phyloP scores from a whole-genome alignment of 2,113 vertebrate species.

The Puffinus mauretanicus region DNA sequence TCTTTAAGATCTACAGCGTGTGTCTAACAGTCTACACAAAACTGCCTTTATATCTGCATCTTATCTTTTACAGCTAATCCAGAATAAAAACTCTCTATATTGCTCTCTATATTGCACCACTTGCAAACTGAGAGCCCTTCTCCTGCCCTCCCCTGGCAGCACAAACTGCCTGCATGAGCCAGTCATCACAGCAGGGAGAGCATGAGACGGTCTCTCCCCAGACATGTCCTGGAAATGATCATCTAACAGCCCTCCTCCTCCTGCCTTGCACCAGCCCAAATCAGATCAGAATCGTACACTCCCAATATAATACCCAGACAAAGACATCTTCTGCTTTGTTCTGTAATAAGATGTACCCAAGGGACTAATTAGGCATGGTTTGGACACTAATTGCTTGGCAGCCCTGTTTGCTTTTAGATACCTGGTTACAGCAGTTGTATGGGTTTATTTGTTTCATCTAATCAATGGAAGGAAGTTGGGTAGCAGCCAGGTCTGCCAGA shows the following conservation, averaged over 20 bases:
- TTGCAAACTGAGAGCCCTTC: neutral
- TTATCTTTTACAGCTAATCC: neutral
- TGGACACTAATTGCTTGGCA: neutral
- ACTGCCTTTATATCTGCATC: neutral
- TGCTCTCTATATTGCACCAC: rapidly evolving
- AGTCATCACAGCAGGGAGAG: neutral
- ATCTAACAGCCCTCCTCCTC: neutral
- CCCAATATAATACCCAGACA: neutral
- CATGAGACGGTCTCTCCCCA: neutral
- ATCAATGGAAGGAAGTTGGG: neutral
- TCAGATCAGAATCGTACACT: neutral
- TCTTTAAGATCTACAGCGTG: neutral
- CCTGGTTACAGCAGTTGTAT: neutral
- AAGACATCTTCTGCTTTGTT: neutral
- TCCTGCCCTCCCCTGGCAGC: neutral
- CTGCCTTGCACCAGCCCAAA: neutral
- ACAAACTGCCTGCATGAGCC: neutral
- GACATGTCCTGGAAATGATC: neutral
- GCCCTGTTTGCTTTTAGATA: neutral
- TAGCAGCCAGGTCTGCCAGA: neutral
- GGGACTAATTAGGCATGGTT: neutral
- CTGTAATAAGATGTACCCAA: neutral
- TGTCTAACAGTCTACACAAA: neutral
- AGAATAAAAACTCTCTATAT: neutral
- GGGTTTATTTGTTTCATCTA: neutral